phyloP scores from a whole-genome alignment of 2,888 invertebrate genomes.

The Callyntrura guangdongensis region DNA sequence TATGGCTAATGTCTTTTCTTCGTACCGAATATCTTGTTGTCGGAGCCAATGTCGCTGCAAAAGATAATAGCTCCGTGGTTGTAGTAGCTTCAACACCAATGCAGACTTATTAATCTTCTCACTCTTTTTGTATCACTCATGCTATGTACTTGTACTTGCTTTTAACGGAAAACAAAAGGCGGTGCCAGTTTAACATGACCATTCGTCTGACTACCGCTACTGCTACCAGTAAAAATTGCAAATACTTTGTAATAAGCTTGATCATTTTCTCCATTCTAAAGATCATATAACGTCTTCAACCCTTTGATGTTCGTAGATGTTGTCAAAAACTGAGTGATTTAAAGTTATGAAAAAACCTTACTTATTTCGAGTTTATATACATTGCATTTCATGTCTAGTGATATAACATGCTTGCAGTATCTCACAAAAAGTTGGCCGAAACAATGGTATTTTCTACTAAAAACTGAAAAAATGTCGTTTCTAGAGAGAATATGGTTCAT shows the following conservation, averaged over 20 bases:
- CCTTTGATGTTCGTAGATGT: too few species aligned
- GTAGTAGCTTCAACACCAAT: background rate
- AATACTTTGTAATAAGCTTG: background rate
- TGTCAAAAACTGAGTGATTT: background rate
- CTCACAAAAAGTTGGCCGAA: too few species aligned
- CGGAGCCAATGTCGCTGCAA: constrained; percentile 37
- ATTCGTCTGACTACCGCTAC: too few species aligned
- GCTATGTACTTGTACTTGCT: background rate
- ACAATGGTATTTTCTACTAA: too few species aligned
- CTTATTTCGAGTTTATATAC: background rate
- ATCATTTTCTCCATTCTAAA: too few species aligned
- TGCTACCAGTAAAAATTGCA: too few species aligned
- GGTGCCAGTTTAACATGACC: background rate
- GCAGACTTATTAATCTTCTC: constrained; percentile 53
- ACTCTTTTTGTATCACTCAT: too few species aligned
- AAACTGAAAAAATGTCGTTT: too few species aligned
- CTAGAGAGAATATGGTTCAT: background rate
- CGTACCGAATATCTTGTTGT: constrained; percentile 37
- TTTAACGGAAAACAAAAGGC: background rate
- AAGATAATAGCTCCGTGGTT: constrained; percentile 9
- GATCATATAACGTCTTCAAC: too few species aligned
- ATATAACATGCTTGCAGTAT: too few species aligned
- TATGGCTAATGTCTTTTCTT: constrained; percentile 61
- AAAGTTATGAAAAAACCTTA: background rate
- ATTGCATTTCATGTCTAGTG: too few species aligned